These are phyloP conservation scores for Archaeoteleia sp. DNA, from an alignment of 2,888 invertebrate species.

Conservation along the genomic window DNA sequence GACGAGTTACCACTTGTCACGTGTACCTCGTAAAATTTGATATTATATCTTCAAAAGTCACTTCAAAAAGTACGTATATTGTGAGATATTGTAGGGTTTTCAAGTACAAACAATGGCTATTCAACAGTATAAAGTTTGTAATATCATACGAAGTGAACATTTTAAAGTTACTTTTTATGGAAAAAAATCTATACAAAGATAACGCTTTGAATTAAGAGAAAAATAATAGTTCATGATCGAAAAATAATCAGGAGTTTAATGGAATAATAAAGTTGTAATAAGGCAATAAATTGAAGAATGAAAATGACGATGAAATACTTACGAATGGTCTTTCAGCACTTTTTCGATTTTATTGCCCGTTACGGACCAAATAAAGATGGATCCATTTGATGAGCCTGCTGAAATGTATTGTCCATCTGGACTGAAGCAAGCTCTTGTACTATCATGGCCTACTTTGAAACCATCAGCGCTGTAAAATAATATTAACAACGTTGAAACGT, in stretches of 20 bases:
- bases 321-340: conserved; percentile 88
- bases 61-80: too few species aligned
- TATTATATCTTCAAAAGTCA: conserved; percentile 11
- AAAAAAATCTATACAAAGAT: conserved; percentile 6
- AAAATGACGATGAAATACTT: conserved; percentile 73
- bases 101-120: background rate
- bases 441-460: conserved; percentile 97
- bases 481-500: too few species aligned
- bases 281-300: conserved; percentile 18
- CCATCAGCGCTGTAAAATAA: conserved; percentile 88
- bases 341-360: conserved; percentile 84
- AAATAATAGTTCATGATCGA: conserved; percentile 5
- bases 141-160: background rate
- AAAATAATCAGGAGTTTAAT: background rate
- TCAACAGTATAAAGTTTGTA: background rate
- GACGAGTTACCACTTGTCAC: conserved; percentile 21
- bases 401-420: conserved; percentile 92
- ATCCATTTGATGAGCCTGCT: conserved; percentile 94
- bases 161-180: background rate
- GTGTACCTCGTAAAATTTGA: conserved; percentile 27
- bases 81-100: too few species aligned
- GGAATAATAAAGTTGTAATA: conserved; percentile 9
- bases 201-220: conserved; percentile 8
- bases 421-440: conserved; percentile 93
- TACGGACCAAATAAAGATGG: conserved; percentile 94